Evolutionary conservation across 2,888 invertebrate species (phyloP), one percentile per base, ranked within the genome.

Genomic region (Rotaria macrura): DNA sequence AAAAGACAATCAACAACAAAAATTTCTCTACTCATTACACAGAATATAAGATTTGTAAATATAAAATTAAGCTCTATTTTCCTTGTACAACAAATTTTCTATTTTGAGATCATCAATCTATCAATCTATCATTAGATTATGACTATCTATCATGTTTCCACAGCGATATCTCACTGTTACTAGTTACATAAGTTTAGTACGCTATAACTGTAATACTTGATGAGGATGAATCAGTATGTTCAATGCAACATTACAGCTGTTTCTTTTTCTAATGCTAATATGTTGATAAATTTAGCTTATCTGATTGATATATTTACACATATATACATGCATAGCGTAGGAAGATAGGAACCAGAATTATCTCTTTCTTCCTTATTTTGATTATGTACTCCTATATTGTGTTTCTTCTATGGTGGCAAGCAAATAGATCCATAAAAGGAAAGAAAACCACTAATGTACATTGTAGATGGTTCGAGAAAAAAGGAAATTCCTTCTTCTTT

Each of bases 131-230:
- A 34, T 55, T 85, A 29, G 65, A 85, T 54, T 85, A 84, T 79
- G 49, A 49, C 10, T 74, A 97, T 88, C 97, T 98, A 5, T 96
- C 97, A 0, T 99, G 98, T 91, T 98, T 98, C 92, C 17, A 10
- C 17, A 49, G 7, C 17, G 49, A 49, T 49, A 49, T 49, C 49
- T 2, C 17, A 9, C 10, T 14, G 49, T 17, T 49, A 10, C 10
- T 88, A 98, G 97, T 87, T 97, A 95, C 47, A 12, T 47, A 47
- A 9, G 12, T 47, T 9, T 47, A 47, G 98, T 92, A 98, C 97
- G 17, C 95, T 97, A 85, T 98, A 98, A 91, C 92, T 98, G 72
- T 97, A 95, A 96, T 97, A 88, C 97, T 97, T 92, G 98, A 97
- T 92, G 95, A 95, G 90, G 97, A 96, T 91, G 96, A 95, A 90